phyloP scores from a whole-genome alignment of 2,888 invertebrate genomes.

The Drosophila birchii region DNA sequence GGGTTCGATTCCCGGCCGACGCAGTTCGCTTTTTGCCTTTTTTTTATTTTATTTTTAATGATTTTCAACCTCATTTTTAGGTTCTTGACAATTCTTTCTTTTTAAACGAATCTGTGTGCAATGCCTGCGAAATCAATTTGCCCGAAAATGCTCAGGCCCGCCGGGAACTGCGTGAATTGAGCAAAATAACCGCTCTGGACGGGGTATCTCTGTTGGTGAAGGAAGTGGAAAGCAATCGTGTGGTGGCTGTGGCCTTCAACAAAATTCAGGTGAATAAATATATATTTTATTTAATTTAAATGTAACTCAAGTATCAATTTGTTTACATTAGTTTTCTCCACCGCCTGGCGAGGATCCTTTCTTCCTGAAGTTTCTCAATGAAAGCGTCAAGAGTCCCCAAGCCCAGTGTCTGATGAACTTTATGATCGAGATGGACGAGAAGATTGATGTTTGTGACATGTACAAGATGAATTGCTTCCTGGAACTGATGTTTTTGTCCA shows the following conservation, averaged over 20 bases:
- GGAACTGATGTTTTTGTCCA: conserved; percentile 89
- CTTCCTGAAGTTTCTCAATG: conserved; percentile 79
- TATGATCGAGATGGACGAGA: conserved; percentile 88
- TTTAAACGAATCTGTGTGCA: conserved; percentile 87
- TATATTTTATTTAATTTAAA: background rate
- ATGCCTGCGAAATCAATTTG: conserved; percentile 86
- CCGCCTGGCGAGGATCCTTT: conserved; percentile 74
- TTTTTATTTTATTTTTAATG: conserved; percentile 15
- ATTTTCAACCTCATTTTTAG: conserved; percentile 77
- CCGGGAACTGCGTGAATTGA: conserved; percentile 87
- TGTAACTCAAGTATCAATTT: too few species aligned
- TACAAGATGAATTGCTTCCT: conserved; percentile 87
- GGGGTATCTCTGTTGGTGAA: conserved; percentile 88
- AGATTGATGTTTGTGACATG: conserved; percentile 87
- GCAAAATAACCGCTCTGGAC: conserved; percentile 87
- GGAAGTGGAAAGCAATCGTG: conserved; percentile 86
- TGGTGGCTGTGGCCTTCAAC: conserved; percentile 88
- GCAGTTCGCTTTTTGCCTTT: conserved; percentile 67
- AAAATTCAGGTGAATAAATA: conserved; percentile 87
- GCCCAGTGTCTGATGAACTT: conserved; percentile 87
- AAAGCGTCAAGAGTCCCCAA: conserved; percentile 86
- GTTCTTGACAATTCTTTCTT: conserved; percentile 85
- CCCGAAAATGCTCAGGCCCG: conserved; percentile 86
- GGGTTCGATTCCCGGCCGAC: conserved; percentile 86
- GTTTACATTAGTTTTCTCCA: conserved; percentile 60